Evolutionary conservation across 2,888 invertebrate species (phyloP).

Genomic region (Chironomus riparius): DNA sequence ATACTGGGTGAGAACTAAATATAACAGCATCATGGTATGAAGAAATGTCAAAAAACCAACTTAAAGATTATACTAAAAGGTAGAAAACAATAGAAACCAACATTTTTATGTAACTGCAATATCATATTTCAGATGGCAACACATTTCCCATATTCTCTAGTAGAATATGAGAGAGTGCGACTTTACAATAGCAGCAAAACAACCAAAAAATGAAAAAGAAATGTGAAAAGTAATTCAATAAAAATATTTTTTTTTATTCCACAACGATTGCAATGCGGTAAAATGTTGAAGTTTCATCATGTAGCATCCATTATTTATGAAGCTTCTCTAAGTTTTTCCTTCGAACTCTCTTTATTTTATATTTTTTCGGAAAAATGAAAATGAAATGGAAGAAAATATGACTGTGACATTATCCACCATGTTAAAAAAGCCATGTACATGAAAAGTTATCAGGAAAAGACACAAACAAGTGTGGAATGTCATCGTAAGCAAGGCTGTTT

Average conservation of each 20-base stretch:
- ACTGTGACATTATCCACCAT: neutral
- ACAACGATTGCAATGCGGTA: constrained; percentile 8
- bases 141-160: constrained; percentile 6
- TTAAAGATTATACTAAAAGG: neutral
- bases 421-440: neutral
- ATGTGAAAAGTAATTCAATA: constrained; percentile 20
- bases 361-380: neutral
- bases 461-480: neutral
- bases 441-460: too few relatives aligned
- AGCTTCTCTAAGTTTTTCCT: neutral
- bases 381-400: neutral
- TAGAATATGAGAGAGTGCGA: too few relatives aligned
- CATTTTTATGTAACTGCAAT: neutral
- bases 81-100: neutral
- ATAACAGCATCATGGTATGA: neutral
- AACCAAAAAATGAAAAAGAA: neutral
- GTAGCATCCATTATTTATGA: constrained; percentile 25
- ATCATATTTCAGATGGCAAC: constrained; percentile 23
- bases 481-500: neutral
- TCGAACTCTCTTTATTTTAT: neutral
- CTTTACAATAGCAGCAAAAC: neutral
- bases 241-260: neutral
- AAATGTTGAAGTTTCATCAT: constrained; percentile 14
- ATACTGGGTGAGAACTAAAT: too few relatives aligned
- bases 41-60: neutral